Evolutionary conservation across 2,113 vertebrate genomes (phyloP).

Genomic region (Uropsilus gracilis): DNA sequence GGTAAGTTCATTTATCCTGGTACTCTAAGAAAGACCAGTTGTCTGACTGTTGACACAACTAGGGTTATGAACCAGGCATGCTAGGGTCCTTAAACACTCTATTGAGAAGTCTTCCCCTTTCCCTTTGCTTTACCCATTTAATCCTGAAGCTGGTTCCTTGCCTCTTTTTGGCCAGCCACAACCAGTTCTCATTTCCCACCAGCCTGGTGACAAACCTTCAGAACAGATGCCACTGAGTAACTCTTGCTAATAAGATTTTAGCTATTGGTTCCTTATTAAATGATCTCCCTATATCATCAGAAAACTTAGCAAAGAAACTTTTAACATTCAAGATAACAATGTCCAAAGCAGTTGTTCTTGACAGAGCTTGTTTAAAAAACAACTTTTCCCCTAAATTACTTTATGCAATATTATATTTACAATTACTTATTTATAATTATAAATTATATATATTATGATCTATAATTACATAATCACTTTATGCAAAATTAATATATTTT

Average conservation of each 20-base stretch:
- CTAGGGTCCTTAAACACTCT: not conserved
- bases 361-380: too few species aligned
- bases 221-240: not conserved
- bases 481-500: slow-evolving; percentile 29
- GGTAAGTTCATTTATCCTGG: slow-evolving; percentile 83
- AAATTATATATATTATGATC: too few species aligned
- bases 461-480: too few species aligned
- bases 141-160: not conserved
- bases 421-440: too few species aligned
- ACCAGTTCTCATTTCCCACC: not conserved
- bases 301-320: not conserved
- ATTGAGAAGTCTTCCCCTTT: not conserved
- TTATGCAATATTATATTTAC: slow-evolving; percentile 6
- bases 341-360: not conserved
- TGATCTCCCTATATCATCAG: not conserved
- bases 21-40: not conserved
- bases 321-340: not conserved
- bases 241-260: not conserved
- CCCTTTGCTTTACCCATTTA: not conserved
- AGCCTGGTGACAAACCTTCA: not conserved
- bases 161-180: not conserved
- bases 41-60: not conserved
- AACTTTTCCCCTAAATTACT: not conserved
- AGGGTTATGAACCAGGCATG: not conserved
- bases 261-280: not conserved